A percentile compares a stretch with the other conserved stretches of the same genome.
These are phyloP conservation scores for Heliopora coerulea DNA, from an alignment of 92 coral and sea anemone genomes.

Conservation along the genomic window DNA sequence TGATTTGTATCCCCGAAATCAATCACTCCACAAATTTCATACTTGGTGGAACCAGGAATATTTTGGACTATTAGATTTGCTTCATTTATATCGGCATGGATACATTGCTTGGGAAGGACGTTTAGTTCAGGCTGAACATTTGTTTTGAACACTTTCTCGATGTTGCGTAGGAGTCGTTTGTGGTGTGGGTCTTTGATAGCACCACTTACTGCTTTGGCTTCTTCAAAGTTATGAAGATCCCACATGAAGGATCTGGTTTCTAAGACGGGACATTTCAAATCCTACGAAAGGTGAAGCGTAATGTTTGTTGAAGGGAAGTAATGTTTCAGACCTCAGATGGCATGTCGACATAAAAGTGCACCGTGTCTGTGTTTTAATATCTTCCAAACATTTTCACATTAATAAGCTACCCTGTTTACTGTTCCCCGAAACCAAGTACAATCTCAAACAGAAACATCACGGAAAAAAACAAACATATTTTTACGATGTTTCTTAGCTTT, in stretches of 20 bases:
- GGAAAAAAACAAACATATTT: too few relatives aligned
- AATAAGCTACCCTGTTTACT: too few relatives aligned
- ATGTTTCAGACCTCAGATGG: too few relatives aligned
- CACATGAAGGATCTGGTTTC: background rate
- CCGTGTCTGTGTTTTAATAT: too few relatives aligned
- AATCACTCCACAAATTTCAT: constrained; percentile 45
- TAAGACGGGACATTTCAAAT: constrained; percentile 19
- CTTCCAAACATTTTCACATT: too few relatives aligned
- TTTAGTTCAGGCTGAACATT: constrained; percentile 50
- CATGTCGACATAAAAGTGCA: too few relatives aligned
- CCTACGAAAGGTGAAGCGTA: constrained; percentile 7
- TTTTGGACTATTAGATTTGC: constrained; percentile 48
- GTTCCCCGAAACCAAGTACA: too few relatives aligned
- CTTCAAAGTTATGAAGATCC: constrained; percentile 16
- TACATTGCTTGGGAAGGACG: constrained; percentile 61
- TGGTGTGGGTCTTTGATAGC: background rate
- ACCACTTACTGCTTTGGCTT: background rate
- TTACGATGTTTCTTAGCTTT: too few relatives aligned
- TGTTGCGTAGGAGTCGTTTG: background rate
- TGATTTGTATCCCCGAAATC: constrained; percentile 64
- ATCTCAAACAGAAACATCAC: too few relatives aligned
- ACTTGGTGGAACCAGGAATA: constrained; percentile 10
- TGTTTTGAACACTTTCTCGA: background rate
- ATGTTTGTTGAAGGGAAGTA: too few relatives aligned
- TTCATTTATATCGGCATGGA: constrained; percentile 66